These are phyloP conservation scores for Clanis bilineata DNA, from an alignment of 2,888 invertebrate genomes.

Conservation along the genomic window DNA sequence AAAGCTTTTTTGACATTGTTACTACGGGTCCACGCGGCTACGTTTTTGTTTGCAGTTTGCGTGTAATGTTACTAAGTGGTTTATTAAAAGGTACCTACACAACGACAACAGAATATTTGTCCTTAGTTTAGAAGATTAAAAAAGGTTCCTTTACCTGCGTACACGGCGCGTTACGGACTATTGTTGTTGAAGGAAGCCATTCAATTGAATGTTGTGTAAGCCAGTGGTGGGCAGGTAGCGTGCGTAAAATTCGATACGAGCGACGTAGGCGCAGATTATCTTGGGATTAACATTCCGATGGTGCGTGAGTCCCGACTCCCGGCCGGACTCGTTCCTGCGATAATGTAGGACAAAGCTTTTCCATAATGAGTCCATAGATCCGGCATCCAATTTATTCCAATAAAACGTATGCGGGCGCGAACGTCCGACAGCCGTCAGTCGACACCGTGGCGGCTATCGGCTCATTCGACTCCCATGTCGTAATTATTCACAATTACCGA, in stretches of 20 bases:
- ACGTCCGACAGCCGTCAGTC: slow-evolving; percentile 41
- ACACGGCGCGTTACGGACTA: slow-evolving; percentile 49
- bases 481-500: slow-evolving; percentile 69
- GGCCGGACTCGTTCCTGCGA: slow-evolving; percentile 37
- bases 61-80: slow-evolving; percentile 7
- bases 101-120: neutral
- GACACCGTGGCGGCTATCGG: slow-evolving; percentile 44
- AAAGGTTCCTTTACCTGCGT: slow-evolving; percentile 57
- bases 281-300: slow-evolving; percentile 75
- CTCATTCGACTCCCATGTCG: slow-evolving; percentile 51
- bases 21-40: no score
- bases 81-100: slow-evolving; percentile 7
- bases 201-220: slow-evolving; percentile 57
- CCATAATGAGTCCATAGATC: slow-evolving; percentile 57
- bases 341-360: slow-evolving; percentile 59
- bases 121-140: neutral
- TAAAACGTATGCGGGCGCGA: slow-evolving; percentile 75
- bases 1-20: neutral
- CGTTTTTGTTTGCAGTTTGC: slow-evolving; percentile 4
- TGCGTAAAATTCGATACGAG: slow-evolving; percentile 74
- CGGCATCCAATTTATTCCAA: slow-evolving; percentile 69
- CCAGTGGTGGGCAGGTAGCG: slow-evolving; percentile 70
- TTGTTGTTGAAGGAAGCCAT: slow-evolving; percentile 70
- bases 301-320: slow-evolving; percentile 48
- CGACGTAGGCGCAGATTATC: slow-evolving; percentile 66